These are phyloP conservation scores for Parauchenoglanis ngamensis DNA, from an alignment of 2,797 vertebrate genomes.

Conservation along the genomic window DNA sequence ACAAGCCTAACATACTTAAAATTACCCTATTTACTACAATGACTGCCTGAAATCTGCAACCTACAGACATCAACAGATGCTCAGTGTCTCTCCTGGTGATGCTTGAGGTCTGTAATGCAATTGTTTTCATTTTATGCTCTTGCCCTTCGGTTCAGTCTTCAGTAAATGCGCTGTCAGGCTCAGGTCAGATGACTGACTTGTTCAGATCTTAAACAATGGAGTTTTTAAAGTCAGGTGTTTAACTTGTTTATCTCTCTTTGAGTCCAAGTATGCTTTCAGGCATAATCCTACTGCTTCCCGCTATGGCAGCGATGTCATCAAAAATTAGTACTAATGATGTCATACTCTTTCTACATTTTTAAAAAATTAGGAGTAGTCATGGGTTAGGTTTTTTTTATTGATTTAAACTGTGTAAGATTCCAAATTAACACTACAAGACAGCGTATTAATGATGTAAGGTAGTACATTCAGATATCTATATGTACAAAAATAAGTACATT, in stretches of 20 bases:
- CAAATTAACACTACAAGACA: not conserved
- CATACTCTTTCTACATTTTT: not conserved
- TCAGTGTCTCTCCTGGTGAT: slow-evolving; percentile 13
- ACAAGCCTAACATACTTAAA: not conserved
- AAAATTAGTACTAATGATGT: not conserved
- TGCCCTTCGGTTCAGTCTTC: slow-evolving; percentile 2
- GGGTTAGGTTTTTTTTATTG: not conserved
- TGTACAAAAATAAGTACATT: not conserved
- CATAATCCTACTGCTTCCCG: not conserved
- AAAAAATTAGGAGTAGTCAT: not conserved
- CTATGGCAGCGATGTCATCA: not conserved
- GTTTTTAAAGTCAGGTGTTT: too few relatives aligned
- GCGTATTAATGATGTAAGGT: not conserved
- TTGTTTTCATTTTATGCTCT: slow-evolving; percentile 4
- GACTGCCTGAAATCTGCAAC: not conserved
- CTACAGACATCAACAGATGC: slow-evolving; percentile 21
- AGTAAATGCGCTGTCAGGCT: slow-evolving; percentile 10
- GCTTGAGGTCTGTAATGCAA: slow-evolving; percentile 1
- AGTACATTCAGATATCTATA: not conserved
- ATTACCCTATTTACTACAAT: slow-evolving; percentile 14
- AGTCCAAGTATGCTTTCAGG: not conserved
- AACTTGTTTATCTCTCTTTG: not conserved
- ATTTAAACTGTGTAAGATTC: not conserved
- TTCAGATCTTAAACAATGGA: not conserved
- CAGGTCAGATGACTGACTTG: slow-evolving; percentile 1